Base-by-base conservation (phyloP, 2,113 vertebrate genomes). In the Mus pahari region DNA sequence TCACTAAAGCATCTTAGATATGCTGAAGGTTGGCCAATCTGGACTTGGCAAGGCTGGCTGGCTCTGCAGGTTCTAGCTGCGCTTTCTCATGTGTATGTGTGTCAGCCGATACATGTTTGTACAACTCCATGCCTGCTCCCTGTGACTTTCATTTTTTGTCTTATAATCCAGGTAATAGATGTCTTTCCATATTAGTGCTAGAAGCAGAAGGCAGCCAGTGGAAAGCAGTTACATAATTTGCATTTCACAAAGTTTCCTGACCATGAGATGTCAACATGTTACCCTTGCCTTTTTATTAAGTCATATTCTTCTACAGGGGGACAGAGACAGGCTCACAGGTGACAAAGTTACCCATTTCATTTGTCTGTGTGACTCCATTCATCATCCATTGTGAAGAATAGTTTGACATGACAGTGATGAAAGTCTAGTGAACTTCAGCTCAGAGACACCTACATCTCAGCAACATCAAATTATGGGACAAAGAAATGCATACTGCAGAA, bases 301-400 rank as follows among this genome's bases (percentile, higher is more conserved):
- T 99, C 99, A 60, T 99, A 98, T 98, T 99, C 99, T 98, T 99
- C 98, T 17, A 99, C 99, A 53, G 99, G 24, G 97, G 98, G n/a
- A 86, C 28, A 58, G 99, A 99, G 91, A 64, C 60, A 60, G 99
- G 99, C 92, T 99, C 99, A 7, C 98, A 98, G 39, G 99, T 98
- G 73, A 99, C 98, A 55, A 99, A 99, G 94, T 99, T 99, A 8
- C 99, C 99, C 99, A 99, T 99, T 98, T 99, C 99, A 97, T 99
- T 99, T 24, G 99, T 99, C 97, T 99, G 98, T 92, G 98, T 99
- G 96, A 58, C 53, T 58, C 31, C 99, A 99, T 99, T 99, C 94
- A 99, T 99, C 94, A 99, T 98, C 99, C 99, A 99, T 99, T 99
- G 79, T 31, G 97, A 22, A 14, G 73, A 53, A 93, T 58, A 66